A percentile compares a stretch with the other conserved stretches of the same genome.
Conservation (phyloP, 2,113 vertebrate genomes). For the Neopipo cinnamomea region DNA sequence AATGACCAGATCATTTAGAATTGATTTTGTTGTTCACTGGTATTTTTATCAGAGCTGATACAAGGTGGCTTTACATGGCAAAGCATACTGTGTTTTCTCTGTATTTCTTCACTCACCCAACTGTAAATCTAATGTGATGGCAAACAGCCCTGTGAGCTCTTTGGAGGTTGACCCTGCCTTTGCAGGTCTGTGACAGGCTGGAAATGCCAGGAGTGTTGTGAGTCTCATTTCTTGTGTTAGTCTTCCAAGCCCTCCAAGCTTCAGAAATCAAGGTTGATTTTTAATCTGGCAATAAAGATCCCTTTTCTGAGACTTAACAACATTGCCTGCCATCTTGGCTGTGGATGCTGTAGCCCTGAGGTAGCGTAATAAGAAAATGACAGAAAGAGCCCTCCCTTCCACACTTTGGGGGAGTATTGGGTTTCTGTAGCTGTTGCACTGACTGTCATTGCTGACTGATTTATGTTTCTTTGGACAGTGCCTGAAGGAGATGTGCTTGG, state of each 20-base stretch:
- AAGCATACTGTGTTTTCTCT: neutral
- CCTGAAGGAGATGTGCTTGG: neutral
- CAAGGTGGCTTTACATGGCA: neutral
- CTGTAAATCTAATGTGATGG: neutral
- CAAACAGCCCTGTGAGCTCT: neutral
- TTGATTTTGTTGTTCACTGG: neutral
- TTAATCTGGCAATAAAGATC: neutral
- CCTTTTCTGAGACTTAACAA: neutral
- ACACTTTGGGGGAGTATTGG: fast-evolving
- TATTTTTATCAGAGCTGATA: neutral
- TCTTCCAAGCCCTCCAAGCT: neutral
- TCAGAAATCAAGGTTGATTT: neutral
- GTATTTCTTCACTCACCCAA: neutral
- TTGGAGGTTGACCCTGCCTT: neutral
- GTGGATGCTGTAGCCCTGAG: neutral
- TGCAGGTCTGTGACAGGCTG: neutral
- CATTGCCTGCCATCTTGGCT: neutral
- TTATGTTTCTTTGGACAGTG: neutral
- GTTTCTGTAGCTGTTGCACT: neutral
- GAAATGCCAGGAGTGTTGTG: neutral
- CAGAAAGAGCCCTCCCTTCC: neutral
- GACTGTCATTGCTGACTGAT: neutral
- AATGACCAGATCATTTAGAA: conserved; percentile 5
- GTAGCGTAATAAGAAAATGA: neutral
- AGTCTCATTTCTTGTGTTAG: neutral